phyloP scores from a whole-genome alignment of 2,888 invertebrate species.

The Aphidius colemani region DNA sequence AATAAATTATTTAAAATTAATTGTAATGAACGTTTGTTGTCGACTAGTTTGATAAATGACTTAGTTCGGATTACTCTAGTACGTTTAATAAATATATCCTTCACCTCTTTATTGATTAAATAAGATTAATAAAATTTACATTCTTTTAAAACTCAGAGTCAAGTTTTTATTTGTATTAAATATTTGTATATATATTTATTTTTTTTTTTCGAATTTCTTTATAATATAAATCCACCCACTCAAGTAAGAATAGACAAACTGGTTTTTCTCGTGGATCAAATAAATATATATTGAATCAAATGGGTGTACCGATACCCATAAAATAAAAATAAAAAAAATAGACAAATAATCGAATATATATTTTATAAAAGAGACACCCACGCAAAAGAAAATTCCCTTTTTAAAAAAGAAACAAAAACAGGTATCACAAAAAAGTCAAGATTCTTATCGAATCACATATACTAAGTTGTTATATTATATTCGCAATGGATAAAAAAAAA shows the following conservation, averaged over 20 bases:
- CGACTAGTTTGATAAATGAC: too few species aligned
- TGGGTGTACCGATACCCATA: constrained; percentile 16
- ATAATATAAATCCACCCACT: constrained; percentile 17
- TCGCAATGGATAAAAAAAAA: constrained; percentile 34
- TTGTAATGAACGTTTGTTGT: too few species aligned
- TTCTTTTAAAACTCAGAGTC: too few species aligned
- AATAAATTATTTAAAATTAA: neutral
- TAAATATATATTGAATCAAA: constrained; percentile 30
- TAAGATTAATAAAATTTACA: too few species aligned
- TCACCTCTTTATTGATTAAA: too few species aligned
- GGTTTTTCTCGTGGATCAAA: constrained; percentile 6
- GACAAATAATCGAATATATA: neutral
- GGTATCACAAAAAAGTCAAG: constrained; percentile 34
- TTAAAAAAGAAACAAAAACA: constrained; percentile 7
- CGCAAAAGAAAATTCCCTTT: neutral
- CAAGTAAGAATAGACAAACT: neutral
- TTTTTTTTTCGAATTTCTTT: too few species aligned
- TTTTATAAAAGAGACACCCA: neutral
- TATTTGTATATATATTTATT: too few species aligned
- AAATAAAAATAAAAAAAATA: constrained; percentile 4
- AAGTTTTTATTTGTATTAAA: too few species aligned
- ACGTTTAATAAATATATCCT: too few species aligned
- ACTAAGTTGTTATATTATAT: constrained; percentile 20
- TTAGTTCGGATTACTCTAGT: too few species aligned
- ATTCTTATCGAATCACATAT: constrained; percentile 39